These are phyloP conservation scores for Yoshiicerus persimilis DNA, from an alignment of 1,140 invertebrate genomes.

Conservation along the genomic window DNA sequence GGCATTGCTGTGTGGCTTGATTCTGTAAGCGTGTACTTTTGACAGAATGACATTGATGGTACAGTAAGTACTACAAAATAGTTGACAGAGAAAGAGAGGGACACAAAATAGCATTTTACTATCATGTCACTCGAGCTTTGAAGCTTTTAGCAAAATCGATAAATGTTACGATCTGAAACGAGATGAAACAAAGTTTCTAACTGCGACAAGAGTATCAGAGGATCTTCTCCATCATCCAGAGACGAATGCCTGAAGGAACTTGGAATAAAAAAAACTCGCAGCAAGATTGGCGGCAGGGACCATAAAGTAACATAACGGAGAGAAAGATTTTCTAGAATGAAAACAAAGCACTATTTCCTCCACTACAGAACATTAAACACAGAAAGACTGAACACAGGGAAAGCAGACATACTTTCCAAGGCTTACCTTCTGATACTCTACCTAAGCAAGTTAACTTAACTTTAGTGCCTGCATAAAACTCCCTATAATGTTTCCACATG, in stretches of 20 bases:
- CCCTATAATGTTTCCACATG: not conserved
- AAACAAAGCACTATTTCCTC: not conserved
- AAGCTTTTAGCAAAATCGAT: slow-evolving; percentile 9
- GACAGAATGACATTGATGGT: not conserved
- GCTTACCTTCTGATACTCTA: no score
- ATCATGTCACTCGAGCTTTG: not conserved
- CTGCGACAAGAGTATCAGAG: not conserved
- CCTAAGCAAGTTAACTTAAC: not conserved
- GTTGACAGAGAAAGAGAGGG: slow-evolving; percentile 32
- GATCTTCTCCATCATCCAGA: not conserved
- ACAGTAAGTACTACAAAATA: not conserved
- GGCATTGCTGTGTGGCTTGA: not conserved
- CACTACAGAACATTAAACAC: not conserved
- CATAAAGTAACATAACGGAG: not conserved
- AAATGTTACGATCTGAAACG: slow-evolving; percentile 6
- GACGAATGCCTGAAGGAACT: not conserved
- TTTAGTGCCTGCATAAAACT: not conserved
- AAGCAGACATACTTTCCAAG: not conserved
- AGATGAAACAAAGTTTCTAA: not conserved
- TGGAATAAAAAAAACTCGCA: not conserved
- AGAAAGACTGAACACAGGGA: not conserved
- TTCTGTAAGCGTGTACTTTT: not conserved
- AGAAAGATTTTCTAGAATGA: not conserved
- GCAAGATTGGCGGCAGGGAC: not conserved
- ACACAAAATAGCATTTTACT: not conserved